Percentiles rank a stretch among this genome's conserved stretches.
Evolutionary conservation across 2,113 vertebrate genomes (phyloP).

Genomic region (Pterocles orientalis): DNA sequence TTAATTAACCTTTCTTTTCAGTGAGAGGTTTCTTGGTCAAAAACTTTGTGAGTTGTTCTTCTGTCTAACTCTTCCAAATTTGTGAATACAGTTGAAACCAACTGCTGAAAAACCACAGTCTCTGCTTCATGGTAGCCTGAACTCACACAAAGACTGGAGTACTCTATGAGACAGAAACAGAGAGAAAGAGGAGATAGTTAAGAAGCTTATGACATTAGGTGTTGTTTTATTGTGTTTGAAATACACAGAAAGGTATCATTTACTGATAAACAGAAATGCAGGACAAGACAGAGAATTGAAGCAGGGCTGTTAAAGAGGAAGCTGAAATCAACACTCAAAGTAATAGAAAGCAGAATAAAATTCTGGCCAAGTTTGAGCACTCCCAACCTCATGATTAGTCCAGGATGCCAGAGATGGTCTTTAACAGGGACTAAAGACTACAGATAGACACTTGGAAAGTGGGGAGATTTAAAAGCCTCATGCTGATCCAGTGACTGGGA

Average conservation of each 20-base stretch:
- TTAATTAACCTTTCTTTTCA: conserved; percentile 14
- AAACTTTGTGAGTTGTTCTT: not conserved
- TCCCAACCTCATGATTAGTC: not conserved
- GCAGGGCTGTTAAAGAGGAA: not conserved
- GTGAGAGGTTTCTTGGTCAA: not conserved
- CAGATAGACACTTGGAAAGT: not conserved
- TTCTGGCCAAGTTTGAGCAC: not conserved
- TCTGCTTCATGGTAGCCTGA: not conserved
- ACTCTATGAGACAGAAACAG: not conserved
- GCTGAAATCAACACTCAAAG: not conserved
- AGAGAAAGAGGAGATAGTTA: not conserved
- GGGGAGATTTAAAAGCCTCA: not conserved
- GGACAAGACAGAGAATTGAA: not conserved
- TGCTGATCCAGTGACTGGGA: not conserved
- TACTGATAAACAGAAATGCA: not conserved
- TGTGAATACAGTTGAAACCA: not conserved
- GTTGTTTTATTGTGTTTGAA: not conserved
- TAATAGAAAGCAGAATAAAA: not conserved
- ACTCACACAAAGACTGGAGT: not conserved
- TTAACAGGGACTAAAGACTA: not conserved
- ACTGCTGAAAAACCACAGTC: not conserved
- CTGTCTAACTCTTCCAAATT: not conserved
- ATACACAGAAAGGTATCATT: not conserved
- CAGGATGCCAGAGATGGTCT: not conserved
- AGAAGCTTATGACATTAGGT: not conserved